These are phyloP conservation scores for Silurus asotus DNA, from an alignment of 2,113 vertebrate species.

Conservation along the genomic window DNA sequence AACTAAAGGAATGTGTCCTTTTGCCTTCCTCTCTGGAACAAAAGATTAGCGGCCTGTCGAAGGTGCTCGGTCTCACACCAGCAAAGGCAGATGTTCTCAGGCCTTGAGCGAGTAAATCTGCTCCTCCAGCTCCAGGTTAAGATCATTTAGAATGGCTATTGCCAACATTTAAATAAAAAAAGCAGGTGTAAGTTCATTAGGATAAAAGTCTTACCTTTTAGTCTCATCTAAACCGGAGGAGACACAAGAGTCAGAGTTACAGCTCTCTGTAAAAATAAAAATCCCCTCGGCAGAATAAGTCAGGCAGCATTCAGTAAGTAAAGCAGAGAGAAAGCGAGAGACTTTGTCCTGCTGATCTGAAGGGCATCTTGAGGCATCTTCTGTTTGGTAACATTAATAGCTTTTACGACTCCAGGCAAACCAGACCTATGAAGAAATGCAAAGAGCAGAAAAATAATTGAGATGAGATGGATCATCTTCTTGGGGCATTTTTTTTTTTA, in stretches of 20 bases:
- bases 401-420: constrained; percentile 14
- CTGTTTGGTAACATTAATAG: constrained; percentile 37
- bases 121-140: neutral
- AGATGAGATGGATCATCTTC: constrained; percentile 18
- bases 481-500: constrained; percentile 5
- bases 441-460: constrained; percentile 35
- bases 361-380: constrained; percentile 10
- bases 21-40: constrained; percentile 30
- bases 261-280: constrained; percentile 11
- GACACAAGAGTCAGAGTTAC: neutral
- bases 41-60: constrained; percentile 20
- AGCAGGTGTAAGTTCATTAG: neutral
- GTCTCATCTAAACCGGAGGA: neutral
- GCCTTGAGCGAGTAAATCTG: neutral
- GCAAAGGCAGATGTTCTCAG: neutral
- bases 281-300: constrained; percentile 2
- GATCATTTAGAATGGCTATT: constrained; percentile 36
- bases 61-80: constrained; percentile 18
- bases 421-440: constrained; percentile 10
- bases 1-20: constrained; percentile 39
- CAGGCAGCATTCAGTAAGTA: neutral
- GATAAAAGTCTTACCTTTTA: constrained; percentile 7
- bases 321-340: neutral
- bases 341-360: constrained; percentile 30
- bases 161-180: constrained; percentile 58